Base-by-base conservation (phyloP, 2,797 vertebrate genomes). In the Holocentrus rufus region DNA sequence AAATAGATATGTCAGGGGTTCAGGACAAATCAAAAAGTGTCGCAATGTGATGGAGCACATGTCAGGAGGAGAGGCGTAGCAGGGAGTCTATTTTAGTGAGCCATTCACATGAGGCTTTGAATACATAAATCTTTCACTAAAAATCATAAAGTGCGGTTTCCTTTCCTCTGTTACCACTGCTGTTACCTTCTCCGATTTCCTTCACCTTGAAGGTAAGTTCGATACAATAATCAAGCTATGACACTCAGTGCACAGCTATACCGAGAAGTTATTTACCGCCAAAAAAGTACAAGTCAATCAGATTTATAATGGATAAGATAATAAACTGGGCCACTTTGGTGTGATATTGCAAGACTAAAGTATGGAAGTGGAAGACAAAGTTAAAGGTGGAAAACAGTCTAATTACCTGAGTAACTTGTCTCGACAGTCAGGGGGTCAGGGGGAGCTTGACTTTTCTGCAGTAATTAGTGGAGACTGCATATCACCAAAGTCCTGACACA, bases 1-100 rank as follows among this genome's bases (percentile, higher is more conserved):
- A 80, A 86, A 84, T 76, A 86, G 88, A 85, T 84, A 54, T 85
- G 87, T 87, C 86, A 89, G 15, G 76, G 84, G 84, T 91, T 80
- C 74, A 89, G 89, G 89, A 74, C 90, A 91, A 88, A 89, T 89
- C 72, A 85, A 75, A 88, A 72, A 74, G 70, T 85, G 81, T 78
- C 83, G 77, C 61, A 76, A 84, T 80, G 84, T 76, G 77, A 77
- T 82, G 74, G 58, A 71, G 80, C 74, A 69, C 83, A 90, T 82
- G 89, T 92, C 90, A 92, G 85, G 85, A 87, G 85, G 86, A 69
- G 73, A 75, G 73, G 72, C 77, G 47, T 62, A 77, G 87, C 84
- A 30, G 65, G 64, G 64, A 70, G 71, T 86, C 85, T 94, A 93
- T 92, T 94, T 94, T 92, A 90, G 91, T 57, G 76, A 92, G 87